phyloP scores from a whole-genome alignment of 37 sponge, comb jelly and placozoan species.

The Oopsacas minuta region DNA sequence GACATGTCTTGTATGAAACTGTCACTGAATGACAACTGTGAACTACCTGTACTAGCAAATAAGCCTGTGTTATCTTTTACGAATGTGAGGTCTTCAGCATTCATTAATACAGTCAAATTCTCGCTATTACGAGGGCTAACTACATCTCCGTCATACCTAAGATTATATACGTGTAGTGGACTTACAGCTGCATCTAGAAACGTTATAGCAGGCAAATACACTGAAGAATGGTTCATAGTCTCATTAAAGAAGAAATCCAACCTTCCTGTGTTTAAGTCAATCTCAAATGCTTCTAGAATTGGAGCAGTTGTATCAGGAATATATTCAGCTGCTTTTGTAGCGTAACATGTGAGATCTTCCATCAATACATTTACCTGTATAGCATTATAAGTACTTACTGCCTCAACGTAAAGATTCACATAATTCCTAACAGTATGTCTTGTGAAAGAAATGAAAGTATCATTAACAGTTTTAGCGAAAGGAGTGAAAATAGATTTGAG shows the following conservation, averaged over 20 bases:
- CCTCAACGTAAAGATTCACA: constrained; percentile 18
- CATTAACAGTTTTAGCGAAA: constrained; percentile 37
- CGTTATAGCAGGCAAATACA: constrained; percentile 36
- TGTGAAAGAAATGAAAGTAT: constrained; percentile 36
- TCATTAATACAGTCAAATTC: constrained; percentile 32
- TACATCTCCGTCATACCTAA: constrained; percentile 28
- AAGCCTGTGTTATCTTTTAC: constrained; percentile 44
- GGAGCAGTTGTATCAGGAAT: constrained; percentile 63
- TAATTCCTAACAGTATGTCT: constrained; percentile 33
- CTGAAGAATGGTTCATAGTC: constrained; percentile 57
- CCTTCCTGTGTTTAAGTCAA: constrained; percentile 44
- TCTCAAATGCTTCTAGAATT: constrained; percentile 32
- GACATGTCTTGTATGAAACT: constrained; percentile 62
- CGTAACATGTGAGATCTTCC: constrained; percentile 65
- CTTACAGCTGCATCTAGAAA: constrained; percentile 29
- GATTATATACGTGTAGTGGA: constrained; percentile 24
- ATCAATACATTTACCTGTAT: constrained; percentile 27
- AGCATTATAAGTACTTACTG: constrained; percentile 12
- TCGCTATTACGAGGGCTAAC: constrained; percentile 35
- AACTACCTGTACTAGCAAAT: constrained; percentile 28
- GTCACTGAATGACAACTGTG: constrained; percentile 35
- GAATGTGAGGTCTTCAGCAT: constrained; percentile 39
- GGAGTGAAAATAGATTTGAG: constrained; percentile 32
- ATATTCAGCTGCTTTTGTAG: constrained; percentile 38
- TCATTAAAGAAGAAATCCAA: constrained; percentile 51